Base-by-base conservation (phyloP, 2,888 invertebrate genomes). In the Lapara coniferarum region DNA sequence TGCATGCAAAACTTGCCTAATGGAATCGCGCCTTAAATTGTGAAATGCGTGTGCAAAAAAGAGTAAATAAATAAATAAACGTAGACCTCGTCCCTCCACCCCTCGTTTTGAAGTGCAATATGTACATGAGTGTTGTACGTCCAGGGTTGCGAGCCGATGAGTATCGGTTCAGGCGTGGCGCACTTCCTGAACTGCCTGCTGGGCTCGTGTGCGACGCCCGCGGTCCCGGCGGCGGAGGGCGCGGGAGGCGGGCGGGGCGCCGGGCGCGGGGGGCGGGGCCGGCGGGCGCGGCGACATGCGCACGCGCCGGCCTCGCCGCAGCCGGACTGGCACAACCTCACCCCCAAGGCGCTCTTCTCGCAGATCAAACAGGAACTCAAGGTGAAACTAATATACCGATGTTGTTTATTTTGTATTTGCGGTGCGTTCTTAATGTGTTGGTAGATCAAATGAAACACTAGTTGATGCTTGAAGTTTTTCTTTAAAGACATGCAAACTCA, bases 181-280 rank as follows among this genome's bases (percentile, higher is more conserved):
- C 99, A 99, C 89, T 99, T 99, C 92, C 95, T 99, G 72, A 99
- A 99, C 92, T 99, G 99, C 85, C 95, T 98, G 84, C 90, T 99
- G 69, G 98, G 98, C 70, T 94, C 95, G 71, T 94, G 96, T 66
- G 95, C 96, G 8, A 95, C 96, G 84, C 96, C 97, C 0, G 82
- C 83, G 25, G 86, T 88, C 14, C 78, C 87, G 51, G 80, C 88
- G 10, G 82, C 83, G 55, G 91, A 90, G 73, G 73, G 73, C 79
- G 69, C 78, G 80, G 83, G 96, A 84, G 94, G 95, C 72, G 95
- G 95, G 78, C 95, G 19, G 92, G 93, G 81, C 87, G 90, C 75
- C 88, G 77, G 90, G 87, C 73, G 87, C 90, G 78, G 80, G 82
- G 75, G 89, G 81, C 74, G 85, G 84, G 74, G 95, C 19, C 10